A percentile compares a stretch with the other conserved stretches of the same genome.
Evolutionary conservation across 2,113 vertebrate genomes (phyloP).

Genomic region (Noctilio leporinus): DNA sequence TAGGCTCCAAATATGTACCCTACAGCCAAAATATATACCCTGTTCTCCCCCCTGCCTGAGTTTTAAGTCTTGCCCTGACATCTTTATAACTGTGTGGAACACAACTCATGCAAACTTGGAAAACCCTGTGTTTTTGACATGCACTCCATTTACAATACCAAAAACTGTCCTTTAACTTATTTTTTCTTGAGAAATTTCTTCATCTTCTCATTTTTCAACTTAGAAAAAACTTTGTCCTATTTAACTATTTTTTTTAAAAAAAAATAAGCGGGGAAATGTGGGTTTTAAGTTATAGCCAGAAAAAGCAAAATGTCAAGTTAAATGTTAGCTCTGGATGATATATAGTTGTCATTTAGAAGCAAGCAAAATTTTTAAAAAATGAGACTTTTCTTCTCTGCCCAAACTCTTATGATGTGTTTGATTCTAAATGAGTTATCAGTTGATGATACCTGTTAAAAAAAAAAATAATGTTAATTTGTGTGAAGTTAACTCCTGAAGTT

Average conservation of each 20-base stretch:
- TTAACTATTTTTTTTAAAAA: conserved; percentile 48
- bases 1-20: neutral
- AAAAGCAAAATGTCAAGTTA: conserved; percentile 47
- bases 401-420: neutral
- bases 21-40: neutral
- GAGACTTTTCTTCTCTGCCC: neutral
- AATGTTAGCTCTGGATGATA: conserved; percentile 35
- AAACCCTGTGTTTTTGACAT: neutral
- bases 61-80: neutral
- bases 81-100: neutral
- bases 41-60: neutral
- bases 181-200: conserved; percentile 26
- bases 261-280: conserved; percentile 3
- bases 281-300: conserved; percentile 38
- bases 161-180: conserved; percentile 44
- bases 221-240: neutral
- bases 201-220: conserved; percentile 47
- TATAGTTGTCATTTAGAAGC: conserved; percentile 37
- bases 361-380: neutral
- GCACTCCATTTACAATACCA: neutral
- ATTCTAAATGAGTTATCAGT: neutral
- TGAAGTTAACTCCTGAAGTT: neutral
- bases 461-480: neutral
- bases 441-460: neutral
- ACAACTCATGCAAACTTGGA: conserved; percentile 9